phyloP scores from a whole-genome alignment of 1,140 invertebrate species.

The Diabrotica virgifera region DNA sequence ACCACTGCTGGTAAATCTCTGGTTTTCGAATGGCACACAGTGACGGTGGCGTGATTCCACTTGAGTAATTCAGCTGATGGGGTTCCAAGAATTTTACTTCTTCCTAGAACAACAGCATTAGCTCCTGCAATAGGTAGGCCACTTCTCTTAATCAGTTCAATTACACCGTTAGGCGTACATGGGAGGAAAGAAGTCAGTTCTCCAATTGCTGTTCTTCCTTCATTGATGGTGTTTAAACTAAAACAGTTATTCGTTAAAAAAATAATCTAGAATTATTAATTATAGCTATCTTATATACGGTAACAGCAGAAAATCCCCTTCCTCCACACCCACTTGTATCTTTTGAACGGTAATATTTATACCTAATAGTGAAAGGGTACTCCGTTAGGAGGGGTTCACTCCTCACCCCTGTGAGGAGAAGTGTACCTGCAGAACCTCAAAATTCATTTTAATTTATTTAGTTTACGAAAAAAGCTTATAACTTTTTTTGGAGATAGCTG shows the following conservation, averaged over 20 bases:
- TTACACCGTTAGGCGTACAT: constrained; percentile 89
- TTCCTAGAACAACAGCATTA: constrained; percentile 88
- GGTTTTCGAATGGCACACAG: constrained; percentile 94
- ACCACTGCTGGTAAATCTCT: constrained; percentile 78
- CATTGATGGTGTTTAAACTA: constrained; percentile 85
- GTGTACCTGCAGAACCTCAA: too few species aligned
- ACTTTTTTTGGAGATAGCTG: too few species aligned
- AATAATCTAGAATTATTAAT: too few species aligned
- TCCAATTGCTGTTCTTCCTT: constrained; percentile 82
- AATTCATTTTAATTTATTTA: too few species aligned
- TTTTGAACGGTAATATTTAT: too few species aligned
- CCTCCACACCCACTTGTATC: too few species aligned
- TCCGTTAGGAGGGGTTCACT: too few species aligned
- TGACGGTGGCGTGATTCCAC: constrained; percentile 96
- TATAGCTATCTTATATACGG: too few species aligned
- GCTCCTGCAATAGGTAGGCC: constrained; percentile 80
- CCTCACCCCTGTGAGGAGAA: too few species aligned
- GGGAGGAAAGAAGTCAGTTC: constrained; percentile 85
- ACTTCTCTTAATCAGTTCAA: constrained; percentile 85
- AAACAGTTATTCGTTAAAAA: constrained; percentile 24
- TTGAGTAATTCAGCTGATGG: constrained; percentile 92
- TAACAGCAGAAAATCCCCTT: too few species aligned
- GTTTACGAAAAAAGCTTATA: too few species aligned
- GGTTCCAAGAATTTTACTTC: constrained; percentile 97
- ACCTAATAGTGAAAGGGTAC: too few species aligned